These are phyloP conservation scores for Batillaria attramentaria DNA, from an alignment of 1,140 invertebrate species.

Conservation along the genomic window DNA sequence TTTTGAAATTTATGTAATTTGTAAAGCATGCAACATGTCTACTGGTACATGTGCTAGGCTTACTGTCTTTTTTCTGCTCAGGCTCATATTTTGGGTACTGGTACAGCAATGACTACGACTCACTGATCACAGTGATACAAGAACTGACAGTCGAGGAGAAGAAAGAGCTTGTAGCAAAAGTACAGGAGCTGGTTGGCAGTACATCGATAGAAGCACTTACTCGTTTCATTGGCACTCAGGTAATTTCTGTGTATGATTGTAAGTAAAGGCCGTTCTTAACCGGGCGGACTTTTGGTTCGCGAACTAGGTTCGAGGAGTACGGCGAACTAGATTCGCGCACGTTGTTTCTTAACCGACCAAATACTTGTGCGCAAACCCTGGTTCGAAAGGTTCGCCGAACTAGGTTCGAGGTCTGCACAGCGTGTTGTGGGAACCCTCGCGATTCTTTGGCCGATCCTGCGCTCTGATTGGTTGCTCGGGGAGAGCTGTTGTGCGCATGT, in stretches of 20 bases:
- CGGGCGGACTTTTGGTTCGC: neutral
- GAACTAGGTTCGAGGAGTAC: neutral
- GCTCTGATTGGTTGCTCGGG: too few species aligned
- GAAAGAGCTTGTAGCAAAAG: conserved; percentile 52
- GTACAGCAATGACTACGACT: conserved; percentile 57
- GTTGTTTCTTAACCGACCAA: too few species aligned
- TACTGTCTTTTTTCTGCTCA: conserved; percentile 30
- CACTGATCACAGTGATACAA: conserved; percentile 55
- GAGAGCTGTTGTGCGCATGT: too few species aligned
- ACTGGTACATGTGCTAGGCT: too few species aligned
- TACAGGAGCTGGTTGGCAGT: conserved; percentile 64
- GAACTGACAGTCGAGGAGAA: conserved; percentile 61
- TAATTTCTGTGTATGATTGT: neutral
- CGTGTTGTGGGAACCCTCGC: too few species aligned
- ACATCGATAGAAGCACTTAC: conserved; percentile 58
- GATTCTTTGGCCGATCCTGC: too few species aligned
- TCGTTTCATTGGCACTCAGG: conserved; percentile 55
- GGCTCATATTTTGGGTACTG: conserved; percentile 60
- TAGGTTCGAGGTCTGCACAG: too few species aligned
- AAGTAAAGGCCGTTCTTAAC: neutral
- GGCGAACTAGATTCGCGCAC: neutral
- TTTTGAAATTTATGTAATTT: neutral
- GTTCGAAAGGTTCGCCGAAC: too few species aligned
- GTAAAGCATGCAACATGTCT: neutral
- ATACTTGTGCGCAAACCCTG: too few species aligned